These are phyloP conservation scores for Acrossocheilus wenchowensis DNA, from an alignment of 2,797 vertebrate genomes.

Conservation along the genomic window DNA sequence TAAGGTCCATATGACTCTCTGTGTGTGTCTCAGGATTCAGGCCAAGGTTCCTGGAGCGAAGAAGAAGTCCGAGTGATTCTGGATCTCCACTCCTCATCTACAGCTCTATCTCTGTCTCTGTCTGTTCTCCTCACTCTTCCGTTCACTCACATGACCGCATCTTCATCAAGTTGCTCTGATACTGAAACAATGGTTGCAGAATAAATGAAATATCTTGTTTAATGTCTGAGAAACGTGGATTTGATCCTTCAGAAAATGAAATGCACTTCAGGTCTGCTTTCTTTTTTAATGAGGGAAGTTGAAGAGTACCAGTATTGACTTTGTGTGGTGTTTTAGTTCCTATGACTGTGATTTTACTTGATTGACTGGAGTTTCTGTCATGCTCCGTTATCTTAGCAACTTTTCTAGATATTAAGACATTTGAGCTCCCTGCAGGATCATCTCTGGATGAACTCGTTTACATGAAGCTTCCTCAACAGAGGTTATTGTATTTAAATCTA, in stretches of 20 bases:
- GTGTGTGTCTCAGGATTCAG: conserved; percentile 83
- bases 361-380: conserved; percentile 81
- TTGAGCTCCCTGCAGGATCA: conserved; percentile 80
- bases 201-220: not conserved
- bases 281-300: conserved; percentile 63
- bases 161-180: not conserved
- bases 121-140: not conserved
- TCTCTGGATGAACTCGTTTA: conserved; percentile 78
- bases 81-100: not conserved
- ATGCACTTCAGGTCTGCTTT: conserved; percentile 51
- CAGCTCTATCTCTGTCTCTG: not conserved
- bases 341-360: conserved; percentile 89
- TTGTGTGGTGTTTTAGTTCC: conserved; percentile 79
- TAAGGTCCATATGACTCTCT: not conserved
- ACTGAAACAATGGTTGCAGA: not conserved
- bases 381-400: conserved; percentile 77
- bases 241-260: conserved; percentile 70
- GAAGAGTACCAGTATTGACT: conserved; percentile 78
- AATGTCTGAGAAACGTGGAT: not conserved
- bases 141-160: not conserved
- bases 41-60: conserved; percentile 94
- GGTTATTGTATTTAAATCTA: conserved; percentile 61
- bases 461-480: conserved; percentile 78
- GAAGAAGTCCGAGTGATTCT: conserved; percentile 88
- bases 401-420: conserved; percentile 74